Conservation (phyloP, 2,797 vertebrate species). For the Masticophis lateralis region DNA sequence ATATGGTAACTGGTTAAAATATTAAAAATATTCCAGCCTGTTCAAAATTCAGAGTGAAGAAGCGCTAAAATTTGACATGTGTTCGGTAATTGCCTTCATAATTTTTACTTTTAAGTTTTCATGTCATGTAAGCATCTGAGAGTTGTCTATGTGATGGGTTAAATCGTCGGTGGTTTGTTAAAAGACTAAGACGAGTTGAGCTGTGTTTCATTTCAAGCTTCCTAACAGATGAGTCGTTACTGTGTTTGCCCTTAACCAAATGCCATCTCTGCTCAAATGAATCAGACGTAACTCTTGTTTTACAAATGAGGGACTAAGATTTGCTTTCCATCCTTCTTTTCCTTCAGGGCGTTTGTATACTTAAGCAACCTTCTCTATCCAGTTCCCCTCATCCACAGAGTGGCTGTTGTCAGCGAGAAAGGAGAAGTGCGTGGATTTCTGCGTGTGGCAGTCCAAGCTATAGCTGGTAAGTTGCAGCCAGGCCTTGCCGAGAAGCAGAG, state of each 20-base stretch:
- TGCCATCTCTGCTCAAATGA: background rate
- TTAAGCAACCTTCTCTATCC: slow-evolving; percentile 98
- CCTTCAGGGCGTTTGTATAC: slow-evolving; percentile 91
- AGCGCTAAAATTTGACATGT: slow-evolving; percentile 7
- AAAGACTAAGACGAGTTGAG: slow-evolving; percentile 23
- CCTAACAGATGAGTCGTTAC: background rate
- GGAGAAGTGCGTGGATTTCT: slow-evolving; percentile 95
- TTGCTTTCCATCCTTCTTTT: slow-evolving; percentile 6
- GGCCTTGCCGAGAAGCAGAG: background rate
- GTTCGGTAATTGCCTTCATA: background rate
- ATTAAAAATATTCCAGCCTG: background rate
- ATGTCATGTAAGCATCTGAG: background rate
- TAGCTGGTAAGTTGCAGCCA: slow-evolving; percentile 82
- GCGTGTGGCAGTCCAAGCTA: slow-evolving; percentile 95
- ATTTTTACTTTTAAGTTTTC: background rate
- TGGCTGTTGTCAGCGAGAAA: slow-evolving; percentile 96
- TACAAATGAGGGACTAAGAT: slow-evolving; percentile 17
- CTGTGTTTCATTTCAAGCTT: slow-evolving; percentile 19
- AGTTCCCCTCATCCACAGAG: slow-evolving; percentile 92
- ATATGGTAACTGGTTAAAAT: background rate
- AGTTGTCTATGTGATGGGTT: background rate
- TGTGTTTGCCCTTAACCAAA: background rate
- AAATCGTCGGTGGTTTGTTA: background rate
- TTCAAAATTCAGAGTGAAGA: background rate
- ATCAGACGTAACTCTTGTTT: background rate